Base-by-base conservation (phyloP, 2,888 invertebrate genomes). In the Synanthedon tipuliformis region DNA sequence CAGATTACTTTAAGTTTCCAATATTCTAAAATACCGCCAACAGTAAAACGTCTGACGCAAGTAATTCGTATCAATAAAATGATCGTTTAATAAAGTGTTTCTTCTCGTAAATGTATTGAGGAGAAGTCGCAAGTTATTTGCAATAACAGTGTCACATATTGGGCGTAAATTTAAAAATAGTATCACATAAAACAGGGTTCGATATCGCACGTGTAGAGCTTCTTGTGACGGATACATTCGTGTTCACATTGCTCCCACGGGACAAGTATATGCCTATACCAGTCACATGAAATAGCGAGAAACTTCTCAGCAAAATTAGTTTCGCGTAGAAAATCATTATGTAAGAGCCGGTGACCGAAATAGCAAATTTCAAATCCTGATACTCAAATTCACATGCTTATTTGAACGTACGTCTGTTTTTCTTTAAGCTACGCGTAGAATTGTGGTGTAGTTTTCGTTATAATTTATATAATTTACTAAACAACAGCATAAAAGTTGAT, bases 151-250 rank as follows among this genome's bases (percentile, higher is more conserved):
- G 45, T 23, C 23, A 45, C 45, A 45, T 7, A n/a, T 45, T 45
- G 48, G 41, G 41, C 59, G 56, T 65, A 64, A 64, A 64, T 62
- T 66, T 65, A 61, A 64, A 69, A 58, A 51, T 51, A 57, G 61
- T 56, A 52, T 52, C 55, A 52, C 49, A 49, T 49, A 49, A 49
- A 49, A 49, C 61, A 55, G 54, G 54, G 50, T 57, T 59, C 58
- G 62, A 65, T 65, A 68, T 67, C 66, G 63, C 63, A 59, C 61
- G 58, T 61, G 55, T 59, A 50, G 57, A 60, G 58, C 56, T 59
- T 57, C 56, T 52, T 51, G 63, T 63, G 66, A 63, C 67, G 57
- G 62, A 59, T 64, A 64, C 68, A 71, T 69, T 68, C 66, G 15
- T 45, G 15, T 45, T 45, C 15, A 61, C 56, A 54, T 55, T 55